A percentile compares a stretch with the other conserved stretches of the same genome.
phyloP scores from a whole-genome alignment of 2,888 invertebrate genomes.

The Macaria liturata region DNA sequence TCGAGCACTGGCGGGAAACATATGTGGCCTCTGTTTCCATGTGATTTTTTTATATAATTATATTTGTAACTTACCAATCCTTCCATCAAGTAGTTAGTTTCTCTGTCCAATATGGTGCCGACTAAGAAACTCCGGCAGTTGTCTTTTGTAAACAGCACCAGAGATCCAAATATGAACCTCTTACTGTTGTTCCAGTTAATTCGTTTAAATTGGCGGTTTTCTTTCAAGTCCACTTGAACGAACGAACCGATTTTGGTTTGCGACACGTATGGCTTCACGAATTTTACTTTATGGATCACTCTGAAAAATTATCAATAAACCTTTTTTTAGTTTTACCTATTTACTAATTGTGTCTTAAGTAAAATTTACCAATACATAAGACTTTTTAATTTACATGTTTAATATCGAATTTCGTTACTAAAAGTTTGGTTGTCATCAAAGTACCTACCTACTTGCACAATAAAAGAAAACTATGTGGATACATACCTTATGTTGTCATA shows the following conservation, averaged over 20 bases:
- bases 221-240: slow-evolving; percentile 51
- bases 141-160: slow-evolving; percentile 88
- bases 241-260: slow-evolving; percentile 61
- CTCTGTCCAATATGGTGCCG: slow-evolving; percentile 85
- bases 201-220: slow-evolving; percentile 53
- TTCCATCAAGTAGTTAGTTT: slow-evolving; percentile 51
- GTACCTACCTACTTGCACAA: too few species aligned
- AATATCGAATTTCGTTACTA: too few species aligned
- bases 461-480: too few species aligned
- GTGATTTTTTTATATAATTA: too few species aligned
- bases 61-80: slow-evolving; percentile 53
- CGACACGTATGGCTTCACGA: slow-evolving; percentile 59
- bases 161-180: slow-evolving; percentile 87
- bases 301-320: slow-evolving; percentile 42
- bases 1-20: too few species aligned
- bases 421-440: too few species aligned
- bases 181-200: slow-evolving; percentile 73
- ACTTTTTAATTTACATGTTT: too few species aligned
- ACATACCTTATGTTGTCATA: slow-evolving; percentile 67
- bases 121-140: slow-evolving; percentile 86
- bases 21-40: too few species aligned
- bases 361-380: too few species aligned
- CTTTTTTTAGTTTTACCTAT: too few species aligned
- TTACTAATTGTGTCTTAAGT: too few species aligned
- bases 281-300: slow-evolving; percentile 67